Evolutionary conservation across 2,797 vertebrate genomes (phyloP), one percentile per base, ranked within the genome.

Genomic region (Pampus argenteus): DNA sequence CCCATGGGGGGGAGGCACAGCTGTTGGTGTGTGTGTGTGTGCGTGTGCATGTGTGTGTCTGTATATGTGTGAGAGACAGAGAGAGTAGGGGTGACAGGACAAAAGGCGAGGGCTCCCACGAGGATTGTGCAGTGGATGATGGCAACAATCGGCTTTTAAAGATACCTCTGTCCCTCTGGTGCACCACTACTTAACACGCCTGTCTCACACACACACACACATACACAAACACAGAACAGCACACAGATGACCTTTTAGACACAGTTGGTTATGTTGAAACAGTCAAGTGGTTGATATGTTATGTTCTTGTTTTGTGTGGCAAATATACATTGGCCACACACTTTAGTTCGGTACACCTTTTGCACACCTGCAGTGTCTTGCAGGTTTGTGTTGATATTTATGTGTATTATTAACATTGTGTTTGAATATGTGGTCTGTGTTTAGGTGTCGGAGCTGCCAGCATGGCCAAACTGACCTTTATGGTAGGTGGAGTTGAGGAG

Each of bases 121-220:
- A 96, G 96, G 92, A 94, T 95, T 95, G 95, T 96, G 96, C 95
- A 94, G 95, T 95, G 96, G 96, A 98, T 97, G 96, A 98, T 97
- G 96, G 96, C 95, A 96, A 96, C 96, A 97, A 97, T 98, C 96
- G 93, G 93, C 94, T 97, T 98, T 98, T 97, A 97, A 97, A 97
- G 95, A 96, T 95, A 92, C 94, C 94, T 94, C 78, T 78, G 93
- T 96, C 95, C 95, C 95, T 95, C 95, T 92, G 95, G 95, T 90
- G 94, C 94, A 90, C 88, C 89, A 86, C 93, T 95, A 95, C 95
- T 94, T 95, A 95, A 85, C 89, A 86, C 84, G 79, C 68, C 87
- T 87, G 83, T 92, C 93, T 26, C 18, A 60, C 71, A 83, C 48
- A 47, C 65, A 78, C 50, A 71, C 48, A 81, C 50, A 79, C 47